Evolutionary conservation across 2,888 invertebrate species (phyloP).

Genomic region (Drosophila hamatofila): DNA sequence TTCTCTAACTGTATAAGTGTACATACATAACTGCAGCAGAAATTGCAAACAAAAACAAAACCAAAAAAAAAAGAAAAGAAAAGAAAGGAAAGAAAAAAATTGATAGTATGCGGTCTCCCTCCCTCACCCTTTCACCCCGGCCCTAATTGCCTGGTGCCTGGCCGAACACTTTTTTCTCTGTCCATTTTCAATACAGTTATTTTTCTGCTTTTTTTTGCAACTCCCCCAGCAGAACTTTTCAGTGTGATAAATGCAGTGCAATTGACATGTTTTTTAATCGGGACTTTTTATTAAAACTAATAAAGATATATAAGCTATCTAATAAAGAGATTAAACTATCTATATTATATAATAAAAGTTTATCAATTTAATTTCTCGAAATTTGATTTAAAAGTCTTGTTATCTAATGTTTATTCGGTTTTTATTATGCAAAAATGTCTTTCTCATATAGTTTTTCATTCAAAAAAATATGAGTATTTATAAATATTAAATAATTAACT

Average conservation of each 20-base stretch:
- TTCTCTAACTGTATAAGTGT: slow-evolving; percentile 22
- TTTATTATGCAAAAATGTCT: background rate
- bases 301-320: background rate
- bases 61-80: slow-evolving; percentile 1
- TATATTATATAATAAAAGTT: no score
- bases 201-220: background rate
- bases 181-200: slow-evolving; percentile 16
- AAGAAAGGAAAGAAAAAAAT: slow-evolving; percentile 3
- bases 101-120: slow-evolving; percentile 38
- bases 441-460: background rate
- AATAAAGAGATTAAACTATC: background rate
- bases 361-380: background rate
- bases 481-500: no score
- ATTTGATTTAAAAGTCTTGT: background rate
- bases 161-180: slow-evolving; percentile 29
- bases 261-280: background rate
- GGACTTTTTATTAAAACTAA: background rate
- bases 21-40: slow-evolving; percentile 44
- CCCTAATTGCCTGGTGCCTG: slow-evolving; percentile 49
- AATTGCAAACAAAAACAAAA: slow-evolving; percentile 58
- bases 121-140: background rate
- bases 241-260: slow-evolving; percentile 22
- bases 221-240: slow-evolving; percentile 37
- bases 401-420: background rate
- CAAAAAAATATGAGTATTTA: no score